A percentile compares a stretch with the other conserved stretches of the same genome.
phyloP scores from a whole-genome alignment of 2,113 vertebrate genomes.

The Dasyornis broadbenti region DNA sequence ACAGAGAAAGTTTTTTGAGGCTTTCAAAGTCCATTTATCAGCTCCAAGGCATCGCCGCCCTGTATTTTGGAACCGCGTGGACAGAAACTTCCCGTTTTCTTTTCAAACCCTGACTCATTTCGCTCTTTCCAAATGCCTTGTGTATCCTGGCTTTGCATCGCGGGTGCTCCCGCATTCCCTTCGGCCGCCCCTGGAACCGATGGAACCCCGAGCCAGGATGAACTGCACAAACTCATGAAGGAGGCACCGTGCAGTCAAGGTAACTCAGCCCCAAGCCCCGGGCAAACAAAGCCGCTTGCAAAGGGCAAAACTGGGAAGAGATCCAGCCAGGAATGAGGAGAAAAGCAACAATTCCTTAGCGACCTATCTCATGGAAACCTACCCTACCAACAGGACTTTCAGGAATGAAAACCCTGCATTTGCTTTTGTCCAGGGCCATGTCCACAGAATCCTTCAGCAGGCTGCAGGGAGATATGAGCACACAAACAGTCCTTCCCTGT shows the following conservation, averaged over 20 bases:
- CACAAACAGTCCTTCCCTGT: background rate
- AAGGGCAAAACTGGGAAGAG: background rate
- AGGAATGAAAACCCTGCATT: background rate
- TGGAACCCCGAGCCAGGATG: fast-evolving
- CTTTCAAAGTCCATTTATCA: background rate
- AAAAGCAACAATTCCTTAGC: background rate
- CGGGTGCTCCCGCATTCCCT: background rate
- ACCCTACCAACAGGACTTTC: background rate
- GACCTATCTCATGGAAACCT: background rate
- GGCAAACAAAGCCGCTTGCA: background rate
- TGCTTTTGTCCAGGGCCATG: background rate
- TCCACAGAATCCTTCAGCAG: background rate
- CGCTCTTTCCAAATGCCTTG: background rate
- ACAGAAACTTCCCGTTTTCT: background rate
- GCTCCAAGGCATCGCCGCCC: background rate
- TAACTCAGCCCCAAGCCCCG: background rate
- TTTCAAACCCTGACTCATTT: background rate
- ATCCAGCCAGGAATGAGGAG: background rate
- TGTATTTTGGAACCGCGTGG: fast-evolving
- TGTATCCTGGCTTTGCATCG: background rate
- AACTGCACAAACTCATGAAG: background rate
- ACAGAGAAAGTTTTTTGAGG: background rate
- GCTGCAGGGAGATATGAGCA: background rate
- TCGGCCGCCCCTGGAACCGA: fast-evolving
- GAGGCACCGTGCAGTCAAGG: background rate